A percentile compares a stretch with the other conserved stretches of the same genome.
phyloP scores from a whole-genome alignment of 2,113 vertebrate species.

The Sialia sialis region DNA sequence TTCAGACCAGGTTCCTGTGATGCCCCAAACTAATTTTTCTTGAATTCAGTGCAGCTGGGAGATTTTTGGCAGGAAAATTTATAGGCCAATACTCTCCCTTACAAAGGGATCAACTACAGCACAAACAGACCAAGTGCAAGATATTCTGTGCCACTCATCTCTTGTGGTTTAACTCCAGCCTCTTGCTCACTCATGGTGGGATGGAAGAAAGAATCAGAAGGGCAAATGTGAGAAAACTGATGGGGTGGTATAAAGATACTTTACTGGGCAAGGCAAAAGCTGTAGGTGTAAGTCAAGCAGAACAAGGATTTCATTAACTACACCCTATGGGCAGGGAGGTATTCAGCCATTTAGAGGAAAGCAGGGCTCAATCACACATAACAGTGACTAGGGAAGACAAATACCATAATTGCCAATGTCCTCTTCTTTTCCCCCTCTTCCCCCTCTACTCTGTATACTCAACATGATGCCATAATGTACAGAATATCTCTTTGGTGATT shows the following conservation, averaged over 20 bases:
- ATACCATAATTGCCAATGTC: not conserved
- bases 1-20: not conserved
- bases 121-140: not conserved
- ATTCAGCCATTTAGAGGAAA: not conserved
- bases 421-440: not conserved
- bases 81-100: not conserved
- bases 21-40: not conserved
- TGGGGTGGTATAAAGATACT: not conserved
- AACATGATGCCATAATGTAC: not conserved
- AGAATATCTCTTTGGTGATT: not conserved
- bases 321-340: not conserved
- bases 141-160: not conserved
- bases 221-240: not conserved
- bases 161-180: not conserved
- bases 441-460: not conserved
- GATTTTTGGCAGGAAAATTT: not conserved
- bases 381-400: not conserved
- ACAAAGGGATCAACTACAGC: not conserved
- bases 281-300: not conserved
- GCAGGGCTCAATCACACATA: not conserved
- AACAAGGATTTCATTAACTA: not conserved
- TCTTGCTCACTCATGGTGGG: fast-evolving
- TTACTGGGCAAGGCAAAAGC: not conserved
- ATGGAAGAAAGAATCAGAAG: not conserved
- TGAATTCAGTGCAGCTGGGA: not conserved